phyloP scores from a whole-genome alignment of 92 coral and sea anemone genomes.

The Phenganax stokvisi region DNA sequence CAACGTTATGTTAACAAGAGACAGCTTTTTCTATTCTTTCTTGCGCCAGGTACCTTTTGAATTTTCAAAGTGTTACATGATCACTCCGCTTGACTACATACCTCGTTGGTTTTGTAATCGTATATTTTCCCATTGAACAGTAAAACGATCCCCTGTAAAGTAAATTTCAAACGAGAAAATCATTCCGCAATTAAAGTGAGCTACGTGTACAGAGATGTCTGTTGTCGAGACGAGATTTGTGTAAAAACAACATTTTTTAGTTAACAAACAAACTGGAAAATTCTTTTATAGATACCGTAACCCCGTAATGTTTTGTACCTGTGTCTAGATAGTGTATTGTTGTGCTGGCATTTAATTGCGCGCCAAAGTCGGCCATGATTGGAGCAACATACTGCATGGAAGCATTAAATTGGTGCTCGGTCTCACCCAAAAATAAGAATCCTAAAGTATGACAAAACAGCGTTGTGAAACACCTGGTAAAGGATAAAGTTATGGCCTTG shows the following conservation, averaged over 20 bases:
- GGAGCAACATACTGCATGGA: conserved; percentile 32
- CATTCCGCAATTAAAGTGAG: too few species aligned
- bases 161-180: too few species aligned
- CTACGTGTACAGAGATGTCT: too few species aligned
- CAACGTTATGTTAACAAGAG: too few species aligned
- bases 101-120: conserved; percentile 24
- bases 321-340: conserved; percentile 23
- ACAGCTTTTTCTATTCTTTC: too few species aligned
- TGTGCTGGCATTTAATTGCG: conserved; percentile 9
- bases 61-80: neutral
- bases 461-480: neutral
- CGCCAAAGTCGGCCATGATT: conserved; percentile 27
- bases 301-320: neutral
- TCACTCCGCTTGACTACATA: neutral
- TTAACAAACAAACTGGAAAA: neutral
- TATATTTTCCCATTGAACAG: conserved; percentile 9
- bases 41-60: too few species aligned
- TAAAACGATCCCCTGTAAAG: conserved; percentile 23
- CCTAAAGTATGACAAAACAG: neutral
- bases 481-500: neutral
- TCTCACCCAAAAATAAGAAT: conserved; percentile 22
- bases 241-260: neutral
- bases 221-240: too few species aligned
- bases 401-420: conserved; percentile 10
- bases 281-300: neutral